Evolutionary conservation across 2,113 vertebrate species (phyloP).

Genomic region (Prunella fulvescens): DNA sequence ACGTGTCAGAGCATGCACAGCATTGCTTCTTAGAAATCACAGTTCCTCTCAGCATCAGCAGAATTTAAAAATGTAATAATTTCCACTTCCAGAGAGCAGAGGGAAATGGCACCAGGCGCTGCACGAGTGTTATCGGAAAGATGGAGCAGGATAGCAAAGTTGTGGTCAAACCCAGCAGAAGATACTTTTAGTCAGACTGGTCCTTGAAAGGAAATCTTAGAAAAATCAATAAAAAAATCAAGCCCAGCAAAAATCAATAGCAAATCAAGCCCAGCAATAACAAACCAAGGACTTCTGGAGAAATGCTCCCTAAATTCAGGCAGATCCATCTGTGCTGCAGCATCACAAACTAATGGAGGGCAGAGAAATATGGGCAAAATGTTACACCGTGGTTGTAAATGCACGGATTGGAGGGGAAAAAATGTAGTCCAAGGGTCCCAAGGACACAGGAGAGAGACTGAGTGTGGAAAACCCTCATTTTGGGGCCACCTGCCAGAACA

Average conservation of each 20-base stretch:
- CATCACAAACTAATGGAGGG: rapidly evolving
- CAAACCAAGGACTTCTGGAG: not conserved
- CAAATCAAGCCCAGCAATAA: not conserved
- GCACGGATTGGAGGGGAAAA: rapidly evolving
- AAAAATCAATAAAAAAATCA: not conserved
- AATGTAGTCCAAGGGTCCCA: not conserved
- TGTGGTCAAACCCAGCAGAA: not conserved
- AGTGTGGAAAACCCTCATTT: rapidly evolving
- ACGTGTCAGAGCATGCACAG: rapidly evolving
- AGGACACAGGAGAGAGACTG: not conserved
- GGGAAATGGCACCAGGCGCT: not conserved
- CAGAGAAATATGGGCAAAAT: rapidly evolving
- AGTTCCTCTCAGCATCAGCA: not conserved
- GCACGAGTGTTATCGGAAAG: rapidly evolving
- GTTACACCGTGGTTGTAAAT: rapidly evolving
- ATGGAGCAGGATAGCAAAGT: rapidly evolving
- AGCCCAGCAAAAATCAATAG: not conserved
- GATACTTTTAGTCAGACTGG: not conserved
- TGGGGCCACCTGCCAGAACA: not conserved
- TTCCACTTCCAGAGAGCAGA: not conserved
- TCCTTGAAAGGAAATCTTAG: not conserved
- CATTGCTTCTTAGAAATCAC: not conserved
- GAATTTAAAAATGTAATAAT: not conserved
- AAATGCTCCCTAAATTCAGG: rapidly evolving
- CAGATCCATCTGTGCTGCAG: not conserved